Evolutionary conservation across 2,113 vertebrate genomes (phyloP).

Genomic region (Phocoena sinus): DNA sequence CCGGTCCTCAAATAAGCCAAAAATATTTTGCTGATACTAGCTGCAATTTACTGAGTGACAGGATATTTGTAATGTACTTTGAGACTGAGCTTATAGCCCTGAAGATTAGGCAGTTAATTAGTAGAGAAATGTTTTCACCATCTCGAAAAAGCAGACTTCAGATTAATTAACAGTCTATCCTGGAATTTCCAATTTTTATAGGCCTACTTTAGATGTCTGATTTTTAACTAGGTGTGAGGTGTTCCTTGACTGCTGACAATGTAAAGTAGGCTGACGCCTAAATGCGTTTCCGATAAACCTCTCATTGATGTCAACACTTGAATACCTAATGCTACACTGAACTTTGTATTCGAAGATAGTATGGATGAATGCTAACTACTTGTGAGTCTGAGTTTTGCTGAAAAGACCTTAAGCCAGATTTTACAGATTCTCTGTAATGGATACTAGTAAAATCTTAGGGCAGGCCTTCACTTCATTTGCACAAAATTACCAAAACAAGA

Average conservation of each 20-base stretch:
- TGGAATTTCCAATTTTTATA: slow-evolving; percentile 9
- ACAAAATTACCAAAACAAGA: neutral
- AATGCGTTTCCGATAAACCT: slow-evolving; percentile 11
- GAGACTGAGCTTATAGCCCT: slow-evolving; percentile 19
- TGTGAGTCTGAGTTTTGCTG: neutral
- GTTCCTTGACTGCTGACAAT: neutral
- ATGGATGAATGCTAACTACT: neutral
- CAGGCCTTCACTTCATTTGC: neutral
- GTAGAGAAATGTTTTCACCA: slow-evolving; percentile 37
- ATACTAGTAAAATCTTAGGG: neutral
- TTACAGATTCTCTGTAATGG: neutral
- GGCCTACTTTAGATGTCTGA: neutral
- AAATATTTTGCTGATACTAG: slow-evolving; percentile 64
- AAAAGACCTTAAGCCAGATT: neutral
- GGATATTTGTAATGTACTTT: slow-evolving; percentile 49
- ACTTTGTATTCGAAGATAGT: neutral
- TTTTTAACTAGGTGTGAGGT: slow-evolving; percentile 35
- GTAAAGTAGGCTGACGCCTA: neutral
- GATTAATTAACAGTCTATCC: neutral
- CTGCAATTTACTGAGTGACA: slow-evolving; percentile 70
- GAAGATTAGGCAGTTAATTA: slow-evolving; percentile 42
- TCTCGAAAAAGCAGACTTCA: slow-evolving; percentile 30
- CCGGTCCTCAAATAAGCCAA: slow-evolving; percentile 44
- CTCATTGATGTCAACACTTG: slow-evolving; percentile 37
- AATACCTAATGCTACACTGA: neutral